Evolutionary conservation across 2,113 vertebrate genomes (phyloP).

Genomic region (Coracopsis vasa): DNA sequence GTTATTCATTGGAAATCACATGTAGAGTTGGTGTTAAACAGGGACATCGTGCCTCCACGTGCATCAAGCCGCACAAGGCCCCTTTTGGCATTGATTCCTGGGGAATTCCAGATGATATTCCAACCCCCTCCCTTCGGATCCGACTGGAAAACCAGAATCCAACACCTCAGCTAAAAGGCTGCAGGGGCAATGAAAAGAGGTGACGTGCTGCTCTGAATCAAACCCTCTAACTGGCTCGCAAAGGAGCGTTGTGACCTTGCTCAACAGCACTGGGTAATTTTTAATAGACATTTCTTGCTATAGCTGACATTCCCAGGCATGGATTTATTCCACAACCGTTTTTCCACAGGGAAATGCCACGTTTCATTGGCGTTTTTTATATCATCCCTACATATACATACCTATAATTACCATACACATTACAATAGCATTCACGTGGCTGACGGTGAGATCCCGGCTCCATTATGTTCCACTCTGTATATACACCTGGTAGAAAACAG

Average conservation of each 20-base stretch:
- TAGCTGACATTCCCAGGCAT: slow-evolving; percentile 32
- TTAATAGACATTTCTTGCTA: slow-evolving; percentile 57
- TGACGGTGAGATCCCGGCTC: slow-evolving; percentile 12
- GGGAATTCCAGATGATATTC: neutral
- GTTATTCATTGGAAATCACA: slow-evolving; percentile 15
- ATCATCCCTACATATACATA: neutral
- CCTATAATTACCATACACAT: slow-evolving; percentile 46
- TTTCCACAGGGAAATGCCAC: slow-evolving; percentile 49
- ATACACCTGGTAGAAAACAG: neutral
- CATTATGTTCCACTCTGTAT: neutral
- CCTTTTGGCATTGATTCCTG: neutral
- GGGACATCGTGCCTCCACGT: neutral
- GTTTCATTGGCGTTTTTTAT: neutral
- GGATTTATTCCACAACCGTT: neutral
- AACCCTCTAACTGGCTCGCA: slow-evolving; percentile 22
- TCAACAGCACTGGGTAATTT: slow-evolving; percentile 42
- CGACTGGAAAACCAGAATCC: neutral
- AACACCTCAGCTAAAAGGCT: neutral
- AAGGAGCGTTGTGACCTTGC: slow-evolving; percentile 39
- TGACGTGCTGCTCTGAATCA: neutral
- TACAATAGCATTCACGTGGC: slow-evolving; percentile 20
- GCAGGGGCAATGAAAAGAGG: fast-evolving
- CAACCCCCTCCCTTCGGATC: neutral
- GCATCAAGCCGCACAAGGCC: fast-evolving
- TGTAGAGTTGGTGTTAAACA: neutral